Percentiles rank a stretch among this genome's conserved stretches.
phyloP scores from a whole-genome alignment of 2,888 invertebrate species.

The Lacanobia wlatinum region DNA sequence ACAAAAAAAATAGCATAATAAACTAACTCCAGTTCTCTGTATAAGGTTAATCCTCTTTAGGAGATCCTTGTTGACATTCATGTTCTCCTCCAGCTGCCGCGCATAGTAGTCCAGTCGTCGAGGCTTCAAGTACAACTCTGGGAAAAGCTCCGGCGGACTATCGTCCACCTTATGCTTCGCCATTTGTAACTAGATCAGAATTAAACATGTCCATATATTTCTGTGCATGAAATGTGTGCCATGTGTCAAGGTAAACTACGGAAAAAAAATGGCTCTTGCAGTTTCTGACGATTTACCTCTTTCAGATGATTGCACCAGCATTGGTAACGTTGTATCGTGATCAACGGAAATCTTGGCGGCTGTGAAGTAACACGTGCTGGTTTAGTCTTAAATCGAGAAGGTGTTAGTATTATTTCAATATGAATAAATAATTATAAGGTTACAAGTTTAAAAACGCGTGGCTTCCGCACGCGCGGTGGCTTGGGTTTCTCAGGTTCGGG shows the following conservation, averaged over 20 bases:
- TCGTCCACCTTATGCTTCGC: conserved; percentile 86
- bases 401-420: background rate
- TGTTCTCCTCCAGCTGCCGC: conserved; percentile 82
- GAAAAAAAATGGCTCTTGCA: background rate
- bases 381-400: background rate
- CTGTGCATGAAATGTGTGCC: background rate
- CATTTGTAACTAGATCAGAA: conserved; percentile 78
- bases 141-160: conserved; percentile 88
- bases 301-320: conserved; percentile 87
- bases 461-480: conserved; percentile 80
- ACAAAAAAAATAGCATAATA: too few relatives aligned
- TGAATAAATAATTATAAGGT: background rate
- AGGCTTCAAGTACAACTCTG: conserved; percentile 89
- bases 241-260: too few relatives aligned
- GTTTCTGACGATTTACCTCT: conserved; percentile 73
- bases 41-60: conserved; percentile 91
- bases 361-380: conserved; percentile 67
- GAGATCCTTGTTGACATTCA: conserved; percentile 91
- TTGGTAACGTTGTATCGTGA: conserved; percentile 79
- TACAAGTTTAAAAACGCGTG: conserved; percentile 83
- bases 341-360: conserved; percentile 83
- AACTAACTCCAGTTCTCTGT: conserved; percentile 89
- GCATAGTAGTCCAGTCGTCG: conserved; percentile 88
- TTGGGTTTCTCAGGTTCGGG: conserved; percentile 82
- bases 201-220: background rate